Evolutionary conservation across 2,113 vertebrate genomes (phyloP).

Genomic region (Myotis yumanensis): DNA sequence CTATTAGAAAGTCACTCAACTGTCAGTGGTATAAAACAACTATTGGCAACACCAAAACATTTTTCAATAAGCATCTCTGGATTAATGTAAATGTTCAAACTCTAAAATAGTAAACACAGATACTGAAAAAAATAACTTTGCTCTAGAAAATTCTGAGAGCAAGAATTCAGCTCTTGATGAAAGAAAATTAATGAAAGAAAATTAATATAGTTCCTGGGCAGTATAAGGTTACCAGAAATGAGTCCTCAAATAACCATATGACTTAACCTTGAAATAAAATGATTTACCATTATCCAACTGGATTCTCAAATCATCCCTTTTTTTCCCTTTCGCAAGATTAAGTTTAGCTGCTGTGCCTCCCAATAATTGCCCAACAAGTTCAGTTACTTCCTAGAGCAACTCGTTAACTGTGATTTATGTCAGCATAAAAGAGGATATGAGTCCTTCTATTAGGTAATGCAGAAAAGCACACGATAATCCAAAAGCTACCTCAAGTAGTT

Average conservation of each 20-base stretch:
- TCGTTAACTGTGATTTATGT: conserved; percentile 39
- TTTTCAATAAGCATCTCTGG: conserved; percentile 36
- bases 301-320: conserved; percentile 45
- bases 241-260: conserved; percentile 40
- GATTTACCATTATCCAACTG: conserved; percentile 39
- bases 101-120: conserved; percentile 21
- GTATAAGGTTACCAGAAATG: conserved; percentile 25
- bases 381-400: conserved; percentile 45
- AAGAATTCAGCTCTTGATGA: conserved; percentile 40
- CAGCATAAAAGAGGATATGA: conserved; percentile 25
- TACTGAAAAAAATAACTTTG: neutral
- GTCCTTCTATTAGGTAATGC: neutral
- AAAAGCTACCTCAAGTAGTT: conserved; percentile 35
- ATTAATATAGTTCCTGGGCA: conserved; percentile 16
- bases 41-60: neutral
- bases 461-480: conserved; percentile 50
- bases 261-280: conserved; percentile 56
- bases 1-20: neutral
- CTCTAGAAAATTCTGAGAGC: neutral
- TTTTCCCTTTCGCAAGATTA: conserved; percentile 39
- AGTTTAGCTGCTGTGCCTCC: conserved; percentile 3
- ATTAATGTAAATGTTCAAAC: conserved; percentile 32
- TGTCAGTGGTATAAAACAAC: neutral
- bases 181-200: neutral
- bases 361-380: conserved; percentile 35